phyloP scores from a whole-genome alignment of 2,888 invertebrate genomes.

The Synergus laeviventris region DNA sequence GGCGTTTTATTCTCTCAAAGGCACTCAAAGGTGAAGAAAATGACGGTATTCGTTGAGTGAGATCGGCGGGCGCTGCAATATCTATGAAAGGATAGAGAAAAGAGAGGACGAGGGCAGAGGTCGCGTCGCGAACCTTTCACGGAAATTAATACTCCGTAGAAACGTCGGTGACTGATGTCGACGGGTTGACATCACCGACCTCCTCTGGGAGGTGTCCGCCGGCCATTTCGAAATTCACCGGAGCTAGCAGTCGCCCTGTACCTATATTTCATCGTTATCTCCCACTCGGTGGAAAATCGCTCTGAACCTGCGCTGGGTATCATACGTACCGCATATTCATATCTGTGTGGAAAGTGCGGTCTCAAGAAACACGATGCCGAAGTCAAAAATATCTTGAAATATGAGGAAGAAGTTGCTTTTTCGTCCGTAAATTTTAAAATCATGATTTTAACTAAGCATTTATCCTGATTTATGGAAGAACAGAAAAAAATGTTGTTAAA shows the following conservation, averaged over 20 bases:
- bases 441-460: no score
- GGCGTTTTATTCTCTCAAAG: no score
- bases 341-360: background rate
- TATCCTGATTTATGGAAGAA: no score
- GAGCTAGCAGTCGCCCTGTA: background rate
- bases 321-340: background rate
- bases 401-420: background rate
- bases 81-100: background rate
- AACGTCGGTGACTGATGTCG: conserved; percentile 38
- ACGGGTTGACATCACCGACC: conserved; percentile 40
- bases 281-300: background rate
- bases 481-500: no score
- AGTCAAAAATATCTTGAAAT: background rate
- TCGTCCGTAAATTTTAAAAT: no score
- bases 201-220: conserved; percentile 4
- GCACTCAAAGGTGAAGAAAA: background rate
- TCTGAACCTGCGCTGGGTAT: no score
- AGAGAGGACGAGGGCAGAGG: background rate
- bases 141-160: conserved; percentile 44
- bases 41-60: background rate
- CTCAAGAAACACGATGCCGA: background rate
- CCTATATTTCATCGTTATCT: background rate
- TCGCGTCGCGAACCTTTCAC: conserved; percentile 41
- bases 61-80: background rate
- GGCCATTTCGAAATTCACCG: background rate